These are phyloP conservation scores for Coelogynopora nodosa DNA, from an alignment of 2,888 invertebrate genomes.

Conservation along the genomic window DNA sequence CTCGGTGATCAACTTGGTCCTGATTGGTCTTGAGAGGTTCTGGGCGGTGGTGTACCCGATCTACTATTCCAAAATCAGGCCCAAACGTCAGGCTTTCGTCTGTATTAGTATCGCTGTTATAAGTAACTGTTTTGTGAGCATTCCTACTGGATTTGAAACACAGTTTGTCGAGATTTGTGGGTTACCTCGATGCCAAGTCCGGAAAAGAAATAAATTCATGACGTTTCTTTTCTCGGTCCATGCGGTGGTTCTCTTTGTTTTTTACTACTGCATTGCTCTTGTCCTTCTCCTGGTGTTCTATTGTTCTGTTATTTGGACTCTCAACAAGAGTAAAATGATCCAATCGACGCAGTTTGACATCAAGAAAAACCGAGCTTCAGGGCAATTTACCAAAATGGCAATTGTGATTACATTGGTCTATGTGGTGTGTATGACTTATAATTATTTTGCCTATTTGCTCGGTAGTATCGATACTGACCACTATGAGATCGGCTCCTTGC, in stretches of 20 bases:
- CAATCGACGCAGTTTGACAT: neutral
- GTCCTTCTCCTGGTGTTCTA: constrained; percentile 26
- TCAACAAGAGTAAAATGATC: neutral
- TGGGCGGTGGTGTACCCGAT: constrained; percentile 38
- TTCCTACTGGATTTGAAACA: constrained; percentile 32
- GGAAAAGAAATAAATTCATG: neutral
- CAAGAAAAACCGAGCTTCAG: neutral
- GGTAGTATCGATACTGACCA: neutral
- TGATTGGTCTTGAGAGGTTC: constrained; percentile 39
- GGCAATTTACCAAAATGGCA: constrained; percentile 40
- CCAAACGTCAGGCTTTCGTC: neutral
- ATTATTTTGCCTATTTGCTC: constrained; percentile 33
- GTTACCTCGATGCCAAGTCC: neutral
- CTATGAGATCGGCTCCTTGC: constrained; percentile 27
- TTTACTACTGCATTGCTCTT: neutral
- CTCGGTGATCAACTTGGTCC: constrained; percentile 32
- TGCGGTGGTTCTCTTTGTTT: constrained; percentile 15
- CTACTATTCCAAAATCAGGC: neutral
- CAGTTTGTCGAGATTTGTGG: neutral
- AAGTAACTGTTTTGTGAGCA: neutral
- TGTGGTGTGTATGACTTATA: constrained; percentile 36
- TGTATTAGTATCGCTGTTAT: neutral
- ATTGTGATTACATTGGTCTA: constrained; percentile 38
- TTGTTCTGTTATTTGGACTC: neutral
- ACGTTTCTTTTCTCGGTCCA: constrained; percentile 1